Evolutionary conservation across 92 coral and sea anemone genomes (phyloP), one percentile per base, ranked within the genome.

Genomic region (Phymanthus crucifer): DNA sequence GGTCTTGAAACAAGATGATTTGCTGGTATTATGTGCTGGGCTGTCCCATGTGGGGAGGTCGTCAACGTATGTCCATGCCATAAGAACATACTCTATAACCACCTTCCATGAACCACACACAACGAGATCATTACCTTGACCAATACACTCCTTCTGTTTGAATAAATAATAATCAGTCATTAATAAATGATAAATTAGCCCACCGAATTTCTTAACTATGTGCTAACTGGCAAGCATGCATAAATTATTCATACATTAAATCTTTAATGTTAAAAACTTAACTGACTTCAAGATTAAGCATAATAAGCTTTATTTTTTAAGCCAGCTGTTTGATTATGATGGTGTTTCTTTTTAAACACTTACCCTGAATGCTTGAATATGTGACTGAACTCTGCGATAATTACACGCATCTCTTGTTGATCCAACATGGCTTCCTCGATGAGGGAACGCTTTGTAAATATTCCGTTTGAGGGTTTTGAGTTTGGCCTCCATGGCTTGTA

Each of bases 11-110:
- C 97, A 86, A 47, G 82, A 87, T 45, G 83, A 80, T 40, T 92
- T 92, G 75, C 97, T 90, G 47, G 77, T 78, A 83, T 92, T 92
- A 66, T 92, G 97, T 0, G 91, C 80, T 21, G 97, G 93, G 43
- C 80, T 92, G 52, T 92, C 97, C 97, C 97, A 92, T 78, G 85
- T 76, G 0, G 97, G 97, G 86, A 92, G 79, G 34, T 88, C 88
- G 66, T 78, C 84, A 58, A 92, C 91, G 71, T 84, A 84, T 3
- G 77, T 50, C 91, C 97, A 92, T 11, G 93, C 97, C 91, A 84
- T 86, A 9, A 92, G 73, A 6, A 87, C 93, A 75, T 92, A 92
- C 56, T 84, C 77, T 24, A 89, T 67, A 4, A 87, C 81, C 19
- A 88, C 71, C 50, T 81, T 86, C 93, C 97, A 92, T 52, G 76